Evolutionary conservation across 1,140 invertebrate genomes (phyloP).

Genomic region (Leptinotarsa defecta): DNA sequence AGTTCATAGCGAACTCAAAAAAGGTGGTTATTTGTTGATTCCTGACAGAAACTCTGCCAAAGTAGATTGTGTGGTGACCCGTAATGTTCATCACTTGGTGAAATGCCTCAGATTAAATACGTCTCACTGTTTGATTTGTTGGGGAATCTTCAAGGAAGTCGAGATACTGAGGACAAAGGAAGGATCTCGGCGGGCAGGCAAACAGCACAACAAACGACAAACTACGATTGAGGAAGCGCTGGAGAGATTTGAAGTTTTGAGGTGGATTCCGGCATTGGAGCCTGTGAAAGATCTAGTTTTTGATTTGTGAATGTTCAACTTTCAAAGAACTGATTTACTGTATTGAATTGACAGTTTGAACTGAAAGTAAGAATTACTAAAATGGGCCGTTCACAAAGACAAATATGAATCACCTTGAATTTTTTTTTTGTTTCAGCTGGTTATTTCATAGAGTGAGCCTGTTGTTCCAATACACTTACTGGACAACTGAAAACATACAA

Average conservation of each 20-base stretch:
- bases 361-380: no score
- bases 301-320: no score
- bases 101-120: constrained; percentile 12
- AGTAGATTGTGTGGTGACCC: constrained; percentile 4
- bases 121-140: constrained; percentile 24
- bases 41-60: neutral
- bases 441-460: no score
- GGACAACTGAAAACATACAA: no score
- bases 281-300: neutral
- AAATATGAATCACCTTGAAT: no score
- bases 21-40: neutral
- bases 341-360: no score
- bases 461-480: no score
- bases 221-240: constrained; percentile 31
- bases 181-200: constrained; percentile 30
- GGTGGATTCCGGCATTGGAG: neutral
- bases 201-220: constrained; percentile 41
- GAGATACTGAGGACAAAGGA: constrained; percentile 18
- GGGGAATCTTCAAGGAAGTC: constrained; percentile 14
- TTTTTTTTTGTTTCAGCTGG: no score
- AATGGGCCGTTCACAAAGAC: no score
- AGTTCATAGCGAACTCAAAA: neutral
- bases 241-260: neutral
- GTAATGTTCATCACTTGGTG: constrained; percentile 12
- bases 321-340: no score